phyloP scores from a whole-genome alignment of 2,888 invertebrate species.

The Homarus gammarus region DNA sequence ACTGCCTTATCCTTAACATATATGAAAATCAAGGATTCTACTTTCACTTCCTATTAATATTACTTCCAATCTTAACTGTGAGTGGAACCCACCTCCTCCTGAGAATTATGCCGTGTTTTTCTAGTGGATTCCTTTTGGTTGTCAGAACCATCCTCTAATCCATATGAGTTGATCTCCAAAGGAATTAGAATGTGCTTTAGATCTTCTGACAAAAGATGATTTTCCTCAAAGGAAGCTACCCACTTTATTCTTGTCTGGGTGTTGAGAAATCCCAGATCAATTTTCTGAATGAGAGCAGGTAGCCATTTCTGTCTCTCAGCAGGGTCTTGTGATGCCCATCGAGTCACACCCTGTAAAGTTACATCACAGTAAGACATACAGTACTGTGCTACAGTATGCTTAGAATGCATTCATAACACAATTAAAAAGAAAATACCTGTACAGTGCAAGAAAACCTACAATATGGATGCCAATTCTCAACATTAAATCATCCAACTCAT shows the following conservation, averaged over 20 bases:
- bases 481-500: no score
- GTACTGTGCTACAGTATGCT: neutral
- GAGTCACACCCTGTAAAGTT: conserved; percentile 31
- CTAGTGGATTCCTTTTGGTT: conserved; percentile 6
- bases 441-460: no score
- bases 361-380: no score
- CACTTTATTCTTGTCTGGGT: conserved; percentile 29
- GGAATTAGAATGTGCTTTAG: conserved; percentile 27
- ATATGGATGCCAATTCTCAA: no score
- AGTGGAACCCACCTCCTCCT: conserved; percentile 47
- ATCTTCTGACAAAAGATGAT: conserved; percentile 37
- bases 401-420: no score
- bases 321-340: conserved; percentile 37
- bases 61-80: no score
- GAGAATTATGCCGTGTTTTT: conserved; percentile 37
- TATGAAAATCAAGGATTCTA: no score
- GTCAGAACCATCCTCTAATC: conserved; percentile 27
- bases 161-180: neutral
- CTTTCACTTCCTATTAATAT: no score
- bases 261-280: conserved; percentile 37
- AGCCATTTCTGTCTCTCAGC: conserved; percentile 42
- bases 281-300: conserved; percentile 29
- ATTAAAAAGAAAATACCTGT: no score
- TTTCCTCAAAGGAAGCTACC: conserved; percentile 39
- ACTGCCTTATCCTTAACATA: no score